Evolutionary conservation across 1,140 invertebrate genomes (phyloP).

Genomic region (Leptopilina boulardi): DNA sequence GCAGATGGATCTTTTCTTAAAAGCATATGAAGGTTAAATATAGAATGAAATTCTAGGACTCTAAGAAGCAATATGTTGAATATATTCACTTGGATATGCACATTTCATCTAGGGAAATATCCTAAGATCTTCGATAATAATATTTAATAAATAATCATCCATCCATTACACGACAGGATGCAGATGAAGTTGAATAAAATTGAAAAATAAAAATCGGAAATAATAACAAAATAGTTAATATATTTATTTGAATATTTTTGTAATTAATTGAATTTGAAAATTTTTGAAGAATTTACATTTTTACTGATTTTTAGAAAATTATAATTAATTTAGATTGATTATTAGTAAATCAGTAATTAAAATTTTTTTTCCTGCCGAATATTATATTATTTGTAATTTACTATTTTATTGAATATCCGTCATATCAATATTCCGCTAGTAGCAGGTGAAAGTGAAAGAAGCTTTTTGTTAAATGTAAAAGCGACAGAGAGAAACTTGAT

Average conservation of each 20-base stretch:
- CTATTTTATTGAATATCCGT: neutral
- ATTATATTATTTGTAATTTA: no score
- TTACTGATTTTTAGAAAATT: no score
- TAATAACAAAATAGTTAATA: no score
- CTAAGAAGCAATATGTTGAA: neutral
- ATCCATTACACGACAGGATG: neutral
- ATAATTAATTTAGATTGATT: no score
- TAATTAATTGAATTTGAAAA: no score
- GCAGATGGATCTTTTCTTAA: conserved; percentile 6
- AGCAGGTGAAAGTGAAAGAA: neutral
- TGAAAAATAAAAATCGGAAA: no score
- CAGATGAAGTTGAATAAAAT: no score
- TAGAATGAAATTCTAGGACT: neutral
- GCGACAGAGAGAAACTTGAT: conserved; percentile 11
- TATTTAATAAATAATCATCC: conserved; percentile 12
- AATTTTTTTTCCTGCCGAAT: neutral
- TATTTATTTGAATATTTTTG: no score
- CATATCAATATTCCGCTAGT: neutral
- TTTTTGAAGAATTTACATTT: no score
- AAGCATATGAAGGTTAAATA: neutral
- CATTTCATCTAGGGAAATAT: neutral
- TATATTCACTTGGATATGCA: neutral
- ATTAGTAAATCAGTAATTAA: no score
- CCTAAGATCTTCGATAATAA: neutral
- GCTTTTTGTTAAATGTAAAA: neutral